A percentile compares a stretch with the other conserved stretches of the same genome.
Evolutionary conservation across 2,888 invertebrate genomes (phyloP).

Genomic region (Sphaeridia pumilis): DNA sequence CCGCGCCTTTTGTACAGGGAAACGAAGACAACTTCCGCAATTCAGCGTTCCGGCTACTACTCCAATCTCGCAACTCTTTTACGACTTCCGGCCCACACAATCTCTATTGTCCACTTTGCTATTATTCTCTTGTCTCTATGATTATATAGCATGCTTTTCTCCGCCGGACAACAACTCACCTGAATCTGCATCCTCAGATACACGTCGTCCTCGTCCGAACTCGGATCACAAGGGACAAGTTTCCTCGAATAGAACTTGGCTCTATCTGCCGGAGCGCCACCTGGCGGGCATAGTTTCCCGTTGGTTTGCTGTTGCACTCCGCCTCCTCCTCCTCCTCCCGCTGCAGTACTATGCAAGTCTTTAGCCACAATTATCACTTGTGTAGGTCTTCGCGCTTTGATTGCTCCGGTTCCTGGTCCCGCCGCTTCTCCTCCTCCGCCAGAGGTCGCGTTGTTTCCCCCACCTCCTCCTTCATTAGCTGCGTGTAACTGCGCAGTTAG

Average conservation of each 20-base stretch:
- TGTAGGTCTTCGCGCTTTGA: conserved; percentile 39
- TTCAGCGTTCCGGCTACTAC: too few relatives aligned
- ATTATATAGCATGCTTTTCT: too few relatives aligned
- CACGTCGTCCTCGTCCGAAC: conserved; percentile 37
- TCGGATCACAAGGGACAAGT: conserved; percentile 34
- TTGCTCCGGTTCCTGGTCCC: conserved; percentile 43
- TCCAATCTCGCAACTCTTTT: too few relatives aligned
- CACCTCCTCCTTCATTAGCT: conserved; percentile 18
- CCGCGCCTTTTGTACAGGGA: too few relatives aligned
- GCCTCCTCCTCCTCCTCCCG: neutral
- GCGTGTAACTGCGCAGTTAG: conserved; percentile 41
- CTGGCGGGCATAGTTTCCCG: too few relatives aligned
- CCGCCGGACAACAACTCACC: too few relatives aligned
- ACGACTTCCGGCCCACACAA: too few relatives aligned
- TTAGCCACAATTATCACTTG: conserved; percentile 37
- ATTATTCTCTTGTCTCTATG: too few relatives aligned
- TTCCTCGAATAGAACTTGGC: conserved; percentile 27
- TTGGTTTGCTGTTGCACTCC: conserved; percentile 3
- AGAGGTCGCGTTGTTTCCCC: neutral
- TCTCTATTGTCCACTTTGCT: too few relatives aligned
- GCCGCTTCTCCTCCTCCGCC: conserved; percentile 4
- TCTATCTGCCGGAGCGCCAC: too few relatives aligned
- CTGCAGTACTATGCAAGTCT: conserved; percentile 23
- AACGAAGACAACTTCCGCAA: too few relatives aligned
- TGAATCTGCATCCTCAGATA: conserved; percentile 36